A percentile compares a stretch with the other conserved stretches of the same genome.
Evolutionary conservation across 2,888 invertebrate species (phyloP).

Genomic region (Epiblema foenella): DNA sequence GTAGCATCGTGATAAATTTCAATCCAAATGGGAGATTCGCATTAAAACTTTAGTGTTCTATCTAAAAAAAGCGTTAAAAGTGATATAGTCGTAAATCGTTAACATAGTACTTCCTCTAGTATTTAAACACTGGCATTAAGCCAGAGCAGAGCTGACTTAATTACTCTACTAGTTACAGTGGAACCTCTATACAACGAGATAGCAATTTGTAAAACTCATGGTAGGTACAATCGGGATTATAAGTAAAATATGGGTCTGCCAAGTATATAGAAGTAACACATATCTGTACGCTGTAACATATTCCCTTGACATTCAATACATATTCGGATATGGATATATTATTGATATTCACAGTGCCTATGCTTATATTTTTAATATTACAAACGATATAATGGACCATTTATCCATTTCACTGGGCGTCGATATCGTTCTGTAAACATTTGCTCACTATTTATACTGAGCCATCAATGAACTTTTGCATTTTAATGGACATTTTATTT

Average conservation of each 20-base stretch:
- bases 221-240: not conserved
- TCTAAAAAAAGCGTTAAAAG: slow-evolving; percentile 37
- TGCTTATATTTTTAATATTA: not conserved
- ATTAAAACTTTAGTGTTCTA: slow-evolving; percentile 38
- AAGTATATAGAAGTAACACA: no score
- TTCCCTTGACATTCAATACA: no score
- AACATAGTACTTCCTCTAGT: slow-evolving; percentile 36
- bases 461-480: slow-evolving; percentile 27
- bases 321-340: not conserved
- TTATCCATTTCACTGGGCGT: not conserved
- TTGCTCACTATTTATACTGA: slow-evolving; percentile 22
- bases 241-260: no score
- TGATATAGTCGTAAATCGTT: slow-evolving; percentile 37
- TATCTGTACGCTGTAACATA: no score
- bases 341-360: not conserved
- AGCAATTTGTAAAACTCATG: not conserved
- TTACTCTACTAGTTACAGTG: slow-evolving; percentile 13
- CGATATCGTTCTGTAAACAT: slow-evolving; percentile 18
- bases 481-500: slow-evolving; percentile 38
- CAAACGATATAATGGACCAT: no score
- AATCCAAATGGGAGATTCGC: slow-evolving; percentile 32
- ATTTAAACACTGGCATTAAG: slow-evolving; percentile 36
- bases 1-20: slow-evolving; percentile 29
- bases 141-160: slow-evolving; percentile 40
- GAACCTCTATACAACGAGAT: not conserved